Base-by-base conservation (phyloP, 1,140 invertebrate genomes). In the Megalopta genalis region DNA sequence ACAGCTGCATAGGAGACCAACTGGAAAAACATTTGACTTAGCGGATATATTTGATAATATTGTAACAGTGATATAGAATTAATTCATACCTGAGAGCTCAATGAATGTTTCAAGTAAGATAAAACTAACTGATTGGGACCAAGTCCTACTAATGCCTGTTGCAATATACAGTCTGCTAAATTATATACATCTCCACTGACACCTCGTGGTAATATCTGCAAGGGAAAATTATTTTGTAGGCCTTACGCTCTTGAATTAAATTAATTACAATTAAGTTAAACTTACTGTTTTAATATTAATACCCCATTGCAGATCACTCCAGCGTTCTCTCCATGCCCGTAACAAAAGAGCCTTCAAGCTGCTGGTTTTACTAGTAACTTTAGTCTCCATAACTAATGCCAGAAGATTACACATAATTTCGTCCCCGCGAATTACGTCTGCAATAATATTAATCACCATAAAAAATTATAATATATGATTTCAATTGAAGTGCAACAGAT, bases 261-360 rank as follows among this genome's bases (percentile, higher is more conserved):
- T n/a, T n/a, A 18, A 16, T 14, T 16, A n/a, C 6, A 21, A 5
- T 6, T 21, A 8, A n/a, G n/a, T n/a, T n/a, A n/a, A 7, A 2
- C 90, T 93, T 89, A 95, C 96, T 32, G 96, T 97, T 94, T 99
- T 98, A 46, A 99, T 97, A 90, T 98, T 97, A 78, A 98, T 98
- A 42, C 98, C 98, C 98, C 98, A 99, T 92, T 98, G 97, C 39
- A 98, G 94, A 93, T 99, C 98, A 16, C 96, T 96, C 98, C 98
- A 99, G 71, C 98, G 94, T 93, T 99, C 98, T 87, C 97, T 94
- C 98, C 98, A 99, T 60, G 98, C 98, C 92, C 95, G 94, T 42
- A 98, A 92, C 78, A 99, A 94, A 14, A 98, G 93, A 75, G 96
- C 96, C 93, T 97, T 98, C n/a, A 98, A 93, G 60, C 95, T 96